Evolutionary conservation across 2,888 invertebrate genomes (phyloP), one percentile per base, ranked within the genome.

Genomic region (Pachydiplax longipennis): DNA sequence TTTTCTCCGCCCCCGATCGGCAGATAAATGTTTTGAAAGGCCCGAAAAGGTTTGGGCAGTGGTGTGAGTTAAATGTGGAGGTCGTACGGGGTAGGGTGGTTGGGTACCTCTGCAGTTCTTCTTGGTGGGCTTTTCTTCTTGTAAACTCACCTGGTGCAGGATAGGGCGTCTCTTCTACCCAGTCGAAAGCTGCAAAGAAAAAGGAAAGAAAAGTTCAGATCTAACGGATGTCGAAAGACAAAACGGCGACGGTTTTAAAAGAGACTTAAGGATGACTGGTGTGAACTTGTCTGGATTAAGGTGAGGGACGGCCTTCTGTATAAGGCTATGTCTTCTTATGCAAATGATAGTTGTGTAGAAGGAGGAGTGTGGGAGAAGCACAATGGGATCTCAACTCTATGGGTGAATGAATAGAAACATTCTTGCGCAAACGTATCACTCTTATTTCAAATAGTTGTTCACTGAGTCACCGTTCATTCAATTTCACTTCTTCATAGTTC

Each of bases 141-240:
- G 22, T 90, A 40, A 12, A 80, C 90, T 90, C 48, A 90, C 90
- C 90, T 35, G 80, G 18, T n/a, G 25, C 22, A 25, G 48, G 44
- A 31, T 44, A 35, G 18, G 90, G 90, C 13, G 92, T 92, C 87
- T 92, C 92, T 80, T 92, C 92, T 44, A 92, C 90, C 92, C 92
- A 92, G 90, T 92, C 92, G 91, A 92, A 92, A 31, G 92, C 92
- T 92, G 90, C 15, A 91, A 80, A 80, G 48, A 90, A n/a, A 91
- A 31, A 65, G 31, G 25, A 40, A 44, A 81, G 8, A 37, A 65
- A 0, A 37, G 37, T 44, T 81, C 40, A 87, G 37, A 61, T 82
- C 44, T 3, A 31, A 73, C 31, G 73, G 73, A n/a, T 61, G n/a
- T 65, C 65, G 82, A 48, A 82, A 22, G 83, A 83, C 31, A 83